Evolutionary conservation across 2,888 invertebrate genomes (phyloP).

Genomic region (Tipula confusa): DNA sequence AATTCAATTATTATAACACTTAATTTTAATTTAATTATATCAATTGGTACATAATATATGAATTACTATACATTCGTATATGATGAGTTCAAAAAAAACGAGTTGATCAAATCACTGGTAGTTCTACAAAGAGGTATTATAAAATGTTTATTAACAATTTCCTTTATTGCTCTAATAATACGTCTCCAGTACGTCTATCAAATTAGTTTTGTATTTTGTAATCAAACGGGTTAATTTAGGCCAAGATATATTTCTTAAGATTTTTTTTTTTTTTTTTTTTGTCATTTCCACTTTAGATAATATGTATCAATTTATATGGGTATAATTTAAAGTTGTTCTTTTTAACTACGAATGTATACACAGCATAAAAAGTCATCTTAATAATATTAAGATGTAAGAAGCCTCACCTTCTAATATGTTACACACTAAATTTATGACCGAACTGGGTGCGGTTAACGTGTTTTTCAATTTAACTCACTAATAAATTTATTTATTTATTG

Average conservation of each 20-base stretch:
- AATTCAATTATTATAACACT: slow-evolving; percentile 3
- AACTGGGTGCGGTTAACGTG: neutral
- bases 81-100: neutral
- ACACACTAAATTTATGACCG: neutral
- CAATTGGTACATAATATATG: neutral
- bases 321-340: neutral
- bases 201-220: slow-evolving; percentile 3
- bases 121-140: neutral
- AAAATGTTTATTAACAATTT: slow-evolving; percentile 3
- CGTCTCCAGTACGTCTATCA: neutral
- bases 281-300: neutral
- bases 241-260: neutral
- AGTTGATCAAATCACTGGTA: neutral
- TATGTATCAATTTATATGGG: neutral
- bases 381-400: neutral
- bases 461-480: neutral
- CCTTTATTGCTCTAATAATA: neutral
- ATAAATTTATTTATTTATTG: neutral
- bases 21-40: neutral
- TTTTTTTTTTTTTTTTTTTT: neutral
- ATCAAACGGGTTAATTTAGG: neutral
- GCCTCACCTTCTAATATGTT: neutral
- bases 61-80: neutral
- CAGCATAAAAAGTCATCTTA: neutral
- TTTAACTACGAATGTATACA: no score